Conservation (phyloP, 1,140 invertebrate genomes). For the Andrena cerasifolii region DNA sequence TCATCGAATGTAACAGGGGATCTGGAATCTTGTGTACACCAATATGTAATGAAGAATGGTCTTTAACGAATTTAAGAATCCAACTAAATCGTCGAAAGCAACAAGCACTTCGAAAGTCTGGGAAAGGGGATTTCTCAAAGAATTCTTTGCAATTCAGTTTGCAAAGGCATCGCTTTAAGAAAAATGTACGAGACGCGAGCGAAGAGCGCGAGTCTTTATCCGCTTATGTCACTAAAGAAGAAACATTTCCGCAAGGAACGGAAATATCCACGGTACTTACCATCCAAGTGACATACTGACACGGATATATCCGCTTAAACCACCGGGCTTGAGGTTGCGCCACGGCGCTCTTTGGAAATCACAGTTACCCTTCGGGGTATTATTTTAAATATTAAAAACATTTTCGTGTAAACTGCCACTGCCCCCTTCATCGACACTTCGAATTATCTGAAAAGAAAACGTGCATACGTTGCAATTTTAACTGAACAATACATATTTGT, state of each 20-base stretch:
- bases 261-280: slow-evolving; percentile 21
- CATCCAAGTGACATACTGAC: neutral
- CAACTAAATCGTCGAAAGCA: too few species aligned
- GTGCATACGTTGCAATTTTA: too few species aligned
- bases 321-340: neutral
- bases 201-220: slow-evolving; percentile 11
- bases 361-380: neutral
- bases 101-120: too few species aligned
- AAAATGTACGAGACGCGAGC: neutral
- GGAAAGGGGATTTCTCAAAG: neutral
- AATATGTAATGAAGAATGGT: too few species aligned
- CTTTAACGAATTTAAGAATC: too few species aligned
- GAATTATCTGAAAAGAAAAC: too few species aligned
- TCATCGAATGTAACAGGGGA: too few species aligned
- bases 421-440: too few species aligned
- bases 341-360: neutral
- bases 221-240: slow-evolving; percentile 5
- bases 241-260: slow-evolving; percentile 7
- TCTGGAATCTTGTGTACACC: too few species aligned
- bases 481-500: too few species aligned
- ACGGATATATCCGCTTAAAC: slow-evolving; percentile 1
- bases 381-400: neutral
- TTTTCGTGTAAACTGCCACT: too few species aligned
- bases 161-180: neutral
- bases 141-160: neutral